Conservation (phyloP, 2,888 invertebrate genomes). For the Oegoconia quadripuncta region DNA sequence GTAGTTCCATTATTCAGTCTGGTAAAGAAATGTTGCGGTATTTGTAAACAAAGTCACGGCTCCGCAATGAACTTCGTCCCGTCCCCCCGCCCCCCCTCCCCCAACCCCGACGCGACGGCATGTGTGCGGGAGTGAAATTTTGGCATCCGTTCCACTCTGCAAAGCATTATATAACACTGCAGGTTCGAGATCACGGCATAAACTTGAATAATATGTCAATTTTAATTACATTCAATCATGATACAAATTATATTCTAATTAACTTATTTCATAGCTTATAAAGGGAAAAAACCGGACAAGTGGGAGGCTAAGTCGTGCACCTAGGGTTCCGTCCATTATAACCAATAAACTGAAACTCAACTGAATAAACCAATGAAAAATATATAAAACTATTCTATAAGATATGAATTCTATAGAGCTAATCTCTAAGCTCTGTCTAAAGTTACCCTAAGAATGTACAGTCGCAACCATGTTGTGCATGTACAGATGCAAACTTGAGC, state of each 20-base stretch:
- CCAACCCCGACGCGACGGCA: constrained; percentile 1
- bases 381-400: too few relatives aligned
- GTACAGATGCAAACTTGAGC: too few relatives aligned
- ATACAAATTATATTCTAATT: not conserved
- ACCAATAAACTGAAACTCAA: too few relatives aligned
- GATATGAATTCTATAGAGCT: too few relatives aligned
- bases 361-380: too few relatives aligned
- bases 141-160: constrained; percentile 64
- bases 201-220: constrained; percentile 32
- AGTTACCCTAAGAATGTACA: too few relatives aligned
- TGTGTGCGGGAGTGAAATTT: constrained; percentile 43
- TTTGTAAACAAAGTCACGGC: constrained; percentile 14
- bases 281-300: too few relatives aligned
- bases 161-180: constrained; percentile 68
- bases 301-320: too few relatives aligned
- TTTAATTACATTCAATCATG: constrained; percentile 19
- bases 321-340: too few relatives aligned
- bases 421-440: too few relatives aligned
- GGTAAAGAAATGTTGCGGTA: constrained; percentile 5
- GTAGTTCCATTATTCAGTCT: too few relatives aligned
- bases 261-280: not conserved
- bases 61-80: constrained; percentile 14
- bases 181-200: constrained; percentile 46
- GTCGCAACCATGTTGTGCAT: too few relatives aligned
- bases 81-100: constrained; percentile 9